These are phyloP conservation scores for Neosilurus mollespiculum DNA, from an alignment of 2,797 vertebrate genomes.

Conservation along the genomic window DNA sequence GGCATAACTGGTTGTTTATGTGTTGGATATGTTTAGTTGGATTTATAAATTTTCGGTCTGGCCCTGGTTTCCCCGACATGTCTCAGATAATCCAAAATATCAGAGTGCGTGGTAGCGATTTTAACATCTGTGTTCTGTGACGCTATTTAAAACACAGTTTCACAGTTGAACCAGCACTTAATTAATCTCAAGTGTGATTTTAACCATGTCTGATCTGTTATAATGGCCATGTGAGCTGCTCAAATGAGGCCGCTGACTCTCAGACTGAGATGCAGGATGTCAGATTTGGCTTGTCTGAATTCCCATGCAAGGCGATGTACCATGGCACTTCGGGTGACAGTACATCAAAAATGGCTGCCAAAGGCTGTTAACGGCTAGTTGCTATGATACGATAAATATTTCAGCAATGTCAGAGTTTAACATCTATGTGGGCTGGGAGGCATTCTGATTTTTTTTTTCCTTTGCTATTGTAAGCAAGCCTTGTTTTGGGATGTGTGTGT, in stretches of 20 bases:
- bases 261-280: background rate
- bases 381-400: conserved; percentile 7
- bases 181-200: background rate
- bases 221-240: background rate
- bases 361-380: conserved; percentile 2
- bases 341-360: conserved; percentile 6
- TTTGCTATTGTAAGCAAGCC: background rate
- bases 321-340: background rate
- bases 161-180: background rate
- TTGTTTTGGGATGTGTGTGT: background rate
- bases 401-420: background rate
- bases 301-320: background rate
- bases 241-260: background rate
- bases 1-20: conserved; percentile 1
- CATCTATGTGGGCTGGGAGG: background rate
- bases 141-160: background rate
- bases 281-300: background rate
- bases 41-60: background rate
- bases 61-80: background rate
- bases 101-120: background rate
- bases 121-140: conserved; percentile 19
- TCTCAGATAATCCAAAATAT: background rate
- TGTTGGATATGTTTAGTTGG: background rate
- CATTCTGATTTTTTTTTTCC: background rate
- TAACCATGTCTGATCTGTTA: background rate